Evolutionary conservation across 2,113 vertebrate species (phyloP).

Genomic region (Phycodurus eques): DNA sequence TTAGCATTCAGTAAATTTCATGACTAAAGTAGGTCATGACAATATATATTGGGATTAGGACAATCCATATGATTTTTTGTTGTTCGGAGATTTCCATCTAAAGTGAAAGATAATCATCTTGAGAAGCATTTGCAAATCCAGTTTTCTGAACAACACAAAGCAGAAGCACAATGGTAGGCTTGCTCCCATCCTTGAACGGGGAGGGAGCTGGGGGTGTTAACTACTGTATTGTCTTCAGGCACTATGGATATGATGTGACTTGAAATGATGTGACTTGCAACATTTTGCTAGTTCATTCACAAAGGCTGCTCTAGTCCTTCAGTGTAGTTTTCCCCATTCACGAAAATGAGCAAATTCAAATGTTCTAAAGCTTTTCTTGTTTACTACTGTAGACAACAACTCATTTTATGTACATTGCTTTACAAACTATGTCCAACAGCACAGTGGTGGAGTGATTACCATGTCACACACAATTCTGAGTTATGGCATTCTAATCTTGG

Average conservation of each 20-base stretch:
- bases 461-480: too few species aligned
- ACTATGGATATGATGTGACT: slow-evolving; percentile 17
- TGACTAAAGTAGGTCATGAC: slow-evolving; percentile 57
- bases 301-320: too few species aligned
- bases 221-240: slow-evolving; percentile 10
- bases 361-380: too few species aligned
- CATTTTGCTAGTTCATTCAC: too few species aligned
- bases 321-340: not conserved
- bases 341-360: too few species aligned
- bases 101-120: slow-evolving; percentile 41
- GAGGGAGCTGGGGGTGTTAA: too few species aligned
- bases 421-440: too few species aligned
- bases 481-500: too few species aligned
- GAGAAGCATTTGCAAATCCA: slow-evolving; percentile 44
- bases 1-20: slow-evolving; percentile 60
- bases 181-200: slow-evolving; percentile 15
- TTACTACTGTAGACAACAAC: too few species aligned
- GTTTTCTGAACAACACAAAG: slow-evolving; percentile 24
- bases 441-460: too few species aligned
- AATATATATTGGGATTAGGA: slow-evolving; percentile 56
- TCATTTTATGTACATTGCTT: too few species aligned
- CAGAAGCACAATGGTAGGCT: slow-evolving; percentile 24
- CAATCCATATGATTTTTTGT: slow-evolving; percentile 55
- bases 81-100: slow-evolving; percentile 40
- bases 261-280: not conserved